Conservation (phyloP, 1,140 invertebrate species). For the Marisa cornuarietis region DNA sequence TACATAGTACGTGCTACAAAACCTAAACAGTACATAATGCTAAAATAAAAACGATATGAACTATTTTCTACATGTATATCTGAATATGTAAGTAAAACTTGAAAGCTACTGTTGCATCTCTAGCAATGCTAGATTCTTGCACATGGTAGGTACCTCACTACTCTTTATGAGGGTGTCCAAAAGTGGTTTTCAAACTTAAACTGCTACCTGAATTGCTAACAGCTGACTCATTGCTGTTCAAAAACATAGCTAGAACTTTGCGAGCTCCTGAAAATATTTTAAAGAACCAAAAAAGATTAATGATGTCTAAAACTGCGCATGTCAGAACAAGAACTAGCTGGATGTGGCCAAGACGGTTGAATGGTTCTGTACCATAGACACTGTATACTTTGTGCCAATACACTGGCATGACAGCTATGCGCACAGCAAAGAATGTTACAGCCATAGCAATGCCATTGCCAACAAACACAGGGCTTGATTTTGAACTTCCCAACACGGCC, state of each 20-base stretch:
- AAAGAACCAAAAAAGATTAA: conserved; percentile 62
- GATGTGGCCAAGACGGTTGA: conserved; percentile 53
- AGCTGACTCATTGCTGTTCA: conserved; percentile 11
- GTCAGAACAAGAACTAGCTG: conserved; percentile 53
- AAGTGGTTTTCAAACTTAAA: background rate
- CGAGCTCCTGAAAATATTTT: conserved; percentile 55
- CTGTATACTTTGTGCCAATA: conserved; percentile 59
- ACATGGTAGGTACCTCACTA: background rate
- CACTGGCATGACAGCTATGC: conserved; percentile 55
- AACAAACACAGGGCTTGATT: conserved; percentile 49
- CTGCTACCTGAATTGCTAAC: conserved; percentile 33
- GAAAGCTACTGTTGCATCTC: background rate
- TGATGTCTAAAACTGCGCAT: conserved; percentile 56
- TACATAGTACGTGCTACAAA: too few relatives aligned
- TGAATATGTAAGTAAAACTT: background rate
- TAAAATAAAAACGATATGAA: too few relatives aligned
- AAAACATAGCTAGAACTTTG: conserved; percentile 40
- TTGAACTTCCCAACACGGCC: conserved; percentile 50
- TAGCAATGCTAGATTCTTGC: background rate
- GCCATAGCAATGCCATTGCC: conserved; percentile 61
- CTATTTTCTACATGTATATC: background rate
- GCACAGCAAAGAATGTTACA: conserved; percentile 56
- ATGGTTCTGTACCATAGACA: conserved; percentile 51
- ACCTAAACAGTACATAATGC: too few relatives aligned
- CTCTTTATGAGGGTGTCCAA: background rate